Conservation (phyloP, 2,888 invertebrate genomes). For the Orthosia incerta region DNA sequence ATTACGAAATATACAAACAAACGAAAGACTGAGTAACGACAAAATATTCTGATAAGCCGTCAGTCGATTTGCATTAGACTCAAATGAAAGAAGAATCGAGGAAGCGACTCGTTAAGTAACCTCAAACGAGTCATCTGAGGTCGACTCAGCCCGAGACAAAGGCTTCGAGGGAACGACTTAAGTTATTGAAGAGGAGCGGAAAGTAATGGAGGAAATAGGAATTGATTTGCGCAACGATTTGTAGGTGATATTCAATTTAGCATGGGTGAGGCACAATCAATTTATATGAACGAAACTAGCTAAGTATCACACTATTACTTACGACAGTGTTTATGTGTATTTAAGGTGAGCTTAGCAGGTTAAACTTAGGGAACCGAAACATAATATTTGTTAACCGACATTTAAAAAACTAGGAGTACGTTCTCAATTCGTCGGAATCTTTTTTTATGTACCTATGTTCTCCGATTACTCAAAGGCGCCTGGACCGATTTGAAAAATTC, state of each 20-base stretch:
- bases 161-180: slow-evolving; percentile 46
- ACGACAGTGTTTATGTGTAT: neutral
- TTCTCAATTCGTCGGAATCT: too few relatives aligned
- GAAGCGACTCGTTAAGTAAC: slow-evolving; percentile 77
- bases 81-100: slow-evolving; percentile 69
- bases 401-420: too few relatives aligned
- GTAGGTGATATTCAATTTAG: neutral
- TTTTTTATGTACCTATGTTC: too few relatives aligned
- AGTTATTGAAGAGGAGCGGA: slow-evolving; percentile 49
- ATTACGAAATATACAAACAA: slow-evolving; percentile 52
- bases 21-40: slow-evolving; percentile 48
- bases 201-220: neutral
- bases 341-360: too few relatives aligned
- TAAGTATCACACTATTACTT: too few relatives aligned
- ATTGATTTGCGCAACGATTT: slow-evolving; percentile 6
- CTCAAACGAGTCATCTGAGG: slow-evolving; percentile 79
- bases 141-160: slow-evolving; percentile 71
- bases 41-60: slow-evolving; percentile 65
- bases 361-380: too few relatives aligned
- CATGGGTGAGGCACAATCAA: neutral
- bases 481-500: too few relatives aligned
- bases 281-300: neutral
- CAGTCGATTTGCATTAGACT: slow-evolving; percentile 66
- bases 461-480: too few relatives aligned
- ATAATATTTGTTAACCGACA: too few relatives aligned